These are phyloP conservation scores for Periplaneta americana DNA, from an alignment of 1,140 invertebrate genomes.

Conservation along the genomic window DNA sequence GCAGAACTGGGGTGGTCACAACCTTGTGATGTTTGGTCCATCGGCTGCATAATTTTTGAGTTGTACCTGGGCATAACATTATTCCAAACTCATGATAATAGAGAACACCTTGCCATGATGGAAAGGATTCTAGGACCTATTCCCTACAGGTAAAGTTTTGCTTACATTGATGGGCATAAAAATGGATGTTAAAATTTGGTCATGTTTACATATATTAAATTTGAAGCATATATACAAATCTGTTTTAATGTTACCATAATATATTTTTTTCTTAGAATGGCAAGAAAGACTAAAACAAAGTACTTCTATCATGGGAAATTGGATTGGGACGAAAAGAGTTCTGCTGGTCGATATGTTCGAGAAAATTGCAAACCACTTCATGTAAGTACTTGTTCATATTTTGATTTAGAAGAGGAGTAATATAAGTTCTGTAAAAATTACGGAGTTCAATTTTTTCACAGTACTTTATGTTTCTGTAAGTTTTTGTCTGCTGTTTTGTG, in stretches of 20 bases:
- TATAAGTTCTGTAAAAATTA: too few species aligned
- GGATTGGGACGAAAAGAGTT: slow-evolving; percentile 92
- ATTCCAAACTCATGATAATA: slow-evolving; percentile 99
- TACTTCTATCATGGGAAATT: slow-evolving; percentile 93
- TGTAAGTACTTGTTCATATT: slow-evolving; percentile 51
- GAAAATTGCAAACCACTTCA: slow-evolving; percentile 95
- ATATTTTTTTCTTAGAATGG: slow-evolving; percentile 66
- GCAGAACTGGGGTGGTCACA: slow-evolving; percentile 99
- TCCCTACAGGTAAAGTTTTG: slow-evolving; percentile 66
- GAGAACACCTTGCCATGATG: slow-evolving; percentile 99
- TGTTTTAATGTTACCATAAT: too few species aligned
- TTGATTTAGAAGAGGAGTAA: neutral
- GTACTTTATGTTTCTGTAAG: too few species aligned
- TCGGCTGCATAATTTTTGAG: slow-evolving; percentile 99
- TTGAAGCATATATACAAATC: too few species aligned
- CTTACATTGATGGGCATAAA: too few species aligned
- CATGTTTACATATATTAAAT: too few species aligned
- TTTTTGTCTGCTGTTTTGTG: too few species aligned
- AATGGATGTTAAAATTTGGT: neutral
- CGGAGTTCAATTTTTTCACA: too few species aligned
- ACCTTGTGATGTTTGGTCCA: slow-evolving; percentile 99
- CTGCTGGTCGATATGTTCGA: slow-evolving; percentile 92
- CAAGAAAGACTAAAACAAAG: slow-evolving; percentile 94
- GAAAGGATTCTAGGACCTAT: slow-evolving; percentile 95
- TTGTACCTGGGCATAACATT: slow-evolving; percentile 96